A percentile compares a stretch with the other conserved stretches of the same genome.
These are phyloP conservation scores for Archaeoteleia sp. DNA, from an alignment of 2,888 invertebrate species.

Conservation along the genomic window DNA sequence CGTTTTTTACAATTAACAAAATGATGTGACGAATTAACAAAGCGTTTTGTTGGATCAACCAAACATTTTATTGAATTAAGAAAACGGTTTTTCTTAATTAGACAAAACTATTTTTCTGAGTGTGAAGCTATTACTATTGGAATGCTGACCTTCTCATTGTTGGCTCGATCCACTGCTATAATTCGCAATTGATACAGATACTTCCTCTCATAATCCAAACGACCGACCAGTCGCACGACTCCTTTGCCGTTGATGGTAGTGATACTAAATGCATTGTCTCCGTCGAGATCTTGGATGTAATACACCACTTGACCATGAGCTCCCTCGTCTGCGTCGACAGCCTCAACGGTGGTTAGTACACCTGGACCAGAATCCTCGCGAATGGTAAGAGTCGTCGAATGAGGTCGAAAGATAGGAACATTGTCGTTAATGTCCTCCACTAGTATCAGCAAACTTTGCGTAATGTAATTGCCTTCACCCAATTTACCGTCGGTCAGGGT, in stretches of 20 bases:
- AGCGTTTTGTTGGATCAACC: no score
- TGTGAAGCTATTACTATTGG: no score
- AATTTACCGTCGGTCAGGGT: slow-evolving; percentile 92
- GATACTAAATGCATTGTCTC: slow-evolving; percentile 86
- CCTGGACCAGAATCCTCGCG: slow-evolving; percentile 87
- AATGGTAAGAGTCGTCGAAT: slow-evolving; percentile 87
- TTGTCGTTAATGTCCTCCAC: slow-evolving; percentile 96
- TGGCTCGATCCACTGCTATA: slow-evolving; percentile 89
- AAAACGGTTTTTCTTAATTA: no score
- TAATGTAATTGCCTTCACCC: slow-evolving; percentile 90
- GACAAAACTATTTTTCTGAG: no score
- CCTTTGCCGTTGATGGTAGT: slow-evolving; percentile 91
- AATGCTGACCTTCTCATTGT: slow-evolving; percentile 66
- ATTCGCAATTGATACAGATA: slow-evolving; percentile 90
- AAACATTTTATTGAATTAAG: no score
- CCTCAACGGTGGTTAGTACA: slow-evolving; percentile 87
- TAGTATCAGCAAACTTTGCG: slow-evolving; percentile 89
- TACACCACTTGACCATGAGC: slow-evolving; percentile 95
- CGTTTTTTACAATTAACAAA: no score
- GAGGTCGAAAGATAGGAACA: slow-evolving; percentile 89
- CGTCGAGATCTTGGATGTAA: slow-evolving; percentile 88
- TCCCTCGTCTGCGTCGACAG: slow-evolving; percentile 92
- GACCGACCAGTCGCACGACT: slow-evolving; percentile 84
- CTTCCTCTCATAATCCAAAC: slow-evolving; percentile 90
- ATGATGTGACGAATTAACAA: neutral